A percentile compares a stretch with the other conserved stretches of the same genome.
Conservation (phyloP, 2,797 vertebrate genomes). For the Oreochromis mossambicus region DNA sequence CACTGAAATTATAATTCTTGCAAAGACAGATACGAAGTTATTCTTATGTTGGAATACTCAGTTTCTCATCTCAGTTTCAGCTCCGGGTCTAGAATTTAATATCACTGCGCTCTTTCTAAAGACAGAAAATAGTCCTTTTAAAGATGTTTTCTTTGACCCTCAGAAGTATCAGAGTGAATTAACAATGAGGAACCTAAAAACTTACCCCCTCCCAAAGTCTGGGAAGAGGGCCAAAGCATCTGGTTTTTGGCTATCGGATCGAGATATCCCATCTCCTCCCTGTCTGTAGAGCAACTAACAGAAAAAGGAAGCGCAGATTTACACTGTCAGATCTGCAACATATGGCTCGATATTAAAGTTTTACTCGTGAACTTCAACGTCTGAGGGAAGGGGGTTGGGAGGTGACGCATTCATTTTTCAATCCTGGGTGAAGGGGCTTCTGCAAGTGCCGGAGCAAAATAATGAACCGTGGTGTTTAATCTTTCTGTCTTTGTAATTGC, state of each 20-base stretch:
- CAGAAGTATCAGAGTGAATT: conserved; percentile 21
- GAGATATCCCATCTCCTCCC: conserved; percentile 16
- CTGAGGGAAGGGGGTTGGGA: not conserved
- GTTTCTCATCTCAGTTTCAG: not conserved
- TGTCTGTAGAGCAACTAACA: conserved; percentile 15
- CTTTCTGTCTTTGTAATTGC: conserved; percentile 48
- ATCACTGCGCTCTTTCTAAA: not conserved
- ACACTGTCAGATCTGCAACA: not conserved
- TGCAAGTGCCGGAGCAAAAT: conserved; percentile 29
- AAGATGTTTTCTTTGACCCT: conserved; percentile 25
- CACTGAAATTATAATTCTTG: not conserved
- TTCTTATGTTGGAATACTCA: not conserved
- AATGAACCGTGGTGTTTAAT: conserved; percentile 51
- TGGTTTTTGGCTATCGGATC: conserved; percentile 33
- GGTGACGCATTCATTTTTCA: conserved; percentile 2
- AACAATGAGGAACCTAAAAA: conserved; percentile 24
- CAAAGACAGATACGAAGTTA: not conserved
- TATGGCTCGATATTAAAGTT: not conserved
- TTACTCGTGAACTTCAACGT: not conserved
- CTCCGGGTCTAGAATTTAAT: not conserved
- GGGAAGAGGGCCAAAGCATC: conserved; percentile 56
- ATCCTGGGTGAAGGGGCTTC: not conserved
- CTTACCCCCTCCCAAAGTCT: conserved; percentile 26
- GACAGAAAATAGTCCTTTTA: conserved; percentile 1
- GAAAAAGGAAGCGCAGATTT: not conserved